A percentile compares a stretch with the other conserved stretches of the same genome.
phyloP scores from a whole-genome alignment of 2,113 vertebrate genomes.

The Hyla sarda region DNA sequence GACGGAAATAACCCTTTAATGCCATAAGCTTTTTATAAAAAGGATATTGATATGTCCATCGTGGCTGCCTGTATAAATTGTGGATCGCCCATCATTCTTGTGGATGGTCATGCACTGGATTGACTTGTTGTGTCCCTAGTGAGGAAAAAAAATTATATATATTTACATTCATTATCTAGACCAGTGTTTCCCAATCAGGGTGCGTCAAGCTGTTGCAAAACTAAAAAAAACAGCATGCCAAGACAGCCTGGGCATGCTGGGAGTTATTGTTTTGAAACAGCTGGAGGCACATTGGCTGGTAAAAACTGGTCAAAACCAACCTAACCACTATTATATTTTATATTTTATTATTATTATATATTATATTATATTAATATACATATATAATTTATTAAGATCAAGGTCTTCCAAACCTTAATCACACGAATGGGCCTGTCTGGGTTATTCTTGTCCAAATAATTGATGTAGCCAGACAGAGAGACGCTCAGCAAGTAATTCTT shows the following conservation, averaged over 20 bases:
- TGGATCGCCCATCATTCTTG: constrained; percentile 77
- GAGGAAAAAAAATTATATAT: background rate
- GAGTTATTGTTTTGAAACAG: too few species aligned
- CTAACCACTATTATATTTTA: too few species aligned
- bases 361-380: too few species aligned
- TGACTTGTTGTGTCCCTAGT: constrained; percentile 95
- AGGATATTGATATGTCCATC: constrained; percentile 99
- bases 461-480: constrained; percentile 94
- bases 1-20: background rate
- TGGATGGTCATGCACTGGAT: constrained; percentile 93
- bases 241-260: too few species aligned
- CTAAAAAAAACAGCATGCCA: too few species aligned
- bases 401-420: constrained; percentile 83
- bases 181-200: too few species aligned
- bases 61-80: constrained; percentile 93
- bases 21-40: constrained; percentile 56
- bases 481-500: constrained; percentile 88
- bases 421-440: constrained; percentile 86
- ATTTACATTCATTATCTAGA: too few species aligned
- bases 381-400: too few species aligned
- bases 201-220: background rate
- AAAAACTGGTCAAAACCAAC: too few species aligned
- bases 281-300: too few species aligned
- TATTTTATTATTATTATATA: too few species aligned
- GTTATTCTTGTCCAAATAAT: constrained; percentile 96